These are phyloP conservation scores for Oxycera nigricornis DNA, from an alignment of 2,888 invertebrate species.

Conservation along the genomic window DNA sequence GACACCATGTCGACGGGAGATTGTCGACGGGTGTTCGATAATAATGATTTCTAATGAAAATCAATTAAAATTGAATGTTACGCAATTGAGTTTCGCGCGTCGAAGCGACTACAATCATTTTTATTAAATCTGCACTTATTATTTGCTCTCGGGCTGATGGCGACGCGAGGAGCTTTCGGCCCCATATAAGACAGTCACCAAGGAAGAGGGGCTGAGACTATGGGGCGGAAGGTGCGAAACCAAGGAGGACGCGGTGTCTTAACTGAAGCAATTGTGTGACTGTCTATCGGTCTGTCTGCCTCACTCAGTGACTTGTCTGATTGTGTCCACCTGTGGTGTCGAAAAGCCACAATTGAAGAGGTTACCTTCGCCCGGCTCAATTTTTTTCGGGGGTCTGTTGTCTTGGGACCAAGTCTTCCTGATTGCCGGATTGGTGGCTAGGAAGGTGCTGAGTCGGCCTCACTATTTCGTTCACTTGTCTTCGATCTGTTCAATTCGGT, in stretches of 20 bases:
- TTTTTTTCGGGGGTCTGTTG: background rate
- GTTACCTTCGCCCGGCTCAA: slow-evolving; percentile 7
- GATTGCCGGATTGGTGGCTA: background rate
- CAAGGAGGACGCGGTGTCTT: background rate
- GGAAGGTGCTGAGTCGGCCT: background rate
- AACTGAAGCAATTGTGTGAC: slow-evolving; percentile 8
- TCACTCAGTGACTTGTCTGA: background rate
- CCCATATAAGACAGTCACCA: background rate
- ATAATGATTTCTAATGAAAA: slow-evolving; percentile 40
- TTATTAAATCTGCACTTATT: slow-evolving; percentile 34
- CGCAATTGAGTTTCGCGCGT: slow-evolving; percentile 9
- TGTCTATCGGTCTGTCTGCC: slow-evolving; percentile 10
- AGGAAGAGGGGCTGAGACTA: background rate
- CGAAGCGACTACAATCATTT: slow-evolving; percentile 22
- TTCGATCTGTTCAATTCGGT: background rate
- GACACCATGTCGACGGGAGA: slow-evolving; percentile 32
- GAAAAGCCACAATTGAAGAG: slow-evolving; percentile 16
- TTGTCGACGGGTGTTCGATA: slow-evolving; percentile 30
- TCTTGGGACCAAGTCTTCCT: slow-evolving; percentile 13
- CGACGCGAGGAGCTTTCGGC: background rate
- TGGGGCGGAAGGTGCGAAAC: too few relatives aligned
- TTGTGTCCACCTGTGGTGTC: slow-evolving; percentile 35
- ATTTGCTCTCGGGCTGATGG: slow-evolving; percentile 1
- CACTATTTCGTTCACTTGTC: background rate
- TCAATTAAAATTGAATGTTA: slow-evolving; percentile 36